Percentiles rank a stretch among this genome's conserved stretches.
Conservation (phyloP, 2,797 vertebrate genomes). For the Girardinus metallicus region DNA sequence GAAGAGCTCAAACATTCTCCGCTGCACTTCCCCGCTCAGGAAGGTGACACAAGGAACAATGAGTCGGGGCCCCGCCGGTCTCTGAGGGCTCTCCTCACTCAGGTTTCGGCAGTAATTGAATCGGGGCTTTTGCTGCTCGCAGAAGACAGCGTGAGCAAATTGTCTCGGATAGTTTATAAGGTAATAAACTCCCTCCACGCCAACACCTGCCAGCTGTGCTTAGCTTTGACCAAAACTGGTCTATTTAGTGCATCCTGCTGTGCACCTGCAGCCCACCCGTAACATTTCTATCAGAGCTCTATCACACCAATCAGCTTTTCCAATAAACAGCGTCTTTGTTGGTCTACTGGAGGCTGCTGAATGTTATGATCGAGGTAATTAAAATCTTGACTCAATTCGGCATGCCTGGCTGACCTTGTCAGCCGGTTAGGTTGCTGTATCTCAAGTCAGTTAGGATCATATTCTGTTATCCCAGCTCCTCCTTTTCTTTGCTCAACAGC, state of each 20-base stretch:
- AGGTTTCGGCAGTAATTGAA: slow-evolving; percentile 65
- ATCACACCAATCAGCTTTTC: slow-evolving; percentile 33
- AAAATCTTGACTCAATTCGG: slow-evolving; percentile 73
- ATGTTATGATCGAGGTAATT: slow-evolving; percentile 70
- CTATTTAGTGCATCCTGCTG: slow-evolving; percentile 66
- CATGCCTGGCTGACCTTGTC: slow-evolving; percentile 64
- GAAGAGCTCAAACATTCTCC: slow-evolving; percentile 28
- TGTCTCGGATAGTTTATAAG: slow-evolving; percentile 72
- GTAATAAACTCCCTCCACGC: slow-evolving; percentile 72
- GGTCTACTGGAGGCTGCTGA: slow-evolving; percentile 25
- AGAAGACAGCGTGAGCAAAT: slow-evolving; percentile 66
- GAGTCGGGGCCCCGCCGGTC: slow-evolving; percentile 42
- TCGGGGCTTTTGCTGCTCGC: slow-evolving; percentile 55
- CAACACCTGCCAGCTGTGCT: slow-evolving; percentile 76
- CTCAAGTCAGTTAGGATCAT: slow-evolving; percentile 52
- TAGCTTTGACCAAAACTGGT: slow-evolving; percentile 59
- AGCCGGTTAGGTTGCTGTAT: slow-evolving; percentile 56
- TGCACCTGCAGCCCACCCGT: slow-evolving; percentile 71
- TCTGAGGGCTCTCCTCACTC: slow-evolving; percentile 45
- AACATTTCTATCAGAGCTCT: slow-evolving; percentile 31
- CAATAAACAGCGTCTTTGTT: background rate
- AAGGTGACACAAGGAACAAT: slow-evolving; percentile 63
- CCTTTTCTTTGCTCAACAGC: slow-evolving; percentile 42
- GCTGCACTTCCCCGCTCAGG: slow-evolving; percentile 34
- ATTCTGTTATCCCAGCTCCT: slow-evolving; percentile 47